Evolutionary conservation across 2,797 vertebrate species (phyloP), one percentile per base, ranked within the genome.

Genomic region (Hirundo rustica): DNA sequence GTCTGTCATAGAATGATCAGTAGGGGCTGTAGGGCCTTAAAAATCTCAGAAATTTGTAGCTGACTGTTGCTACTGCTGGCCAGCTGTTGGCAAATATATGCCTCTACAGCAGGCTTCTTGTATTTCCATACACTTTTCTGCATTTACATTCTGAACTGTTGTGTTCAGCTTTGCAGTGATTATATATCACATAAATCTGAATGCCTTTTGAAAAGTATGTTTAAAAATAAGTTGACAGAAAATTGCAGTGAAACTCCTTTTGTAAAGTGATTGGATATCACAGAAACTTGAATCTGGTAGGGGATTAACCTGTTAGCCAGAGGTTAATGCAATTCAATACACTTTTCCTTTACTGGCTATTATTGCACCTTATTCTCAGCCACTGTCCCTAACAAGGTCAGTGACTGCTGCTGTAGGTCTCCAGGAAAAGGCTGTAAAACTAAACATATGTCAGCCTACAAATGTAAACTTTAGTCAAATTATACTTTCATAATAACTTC

Each of bases 401-500:
- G 79, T 65, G 53, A 42, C 66, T 71, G 60, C 60, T 88, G 88
- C 67, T 54, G 55, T 67, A 93, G 55, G 70, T 85, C 66, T 96
- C 30, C 65, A 79, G 32, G 36, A 84, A 91, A 71, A 88, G 53
- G 36, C n/a, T 84, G 38, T 30, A 89, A 84, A 18, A 76, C 45
- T 44, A 81, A 95, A 74, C 22, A 42, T 62, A 90, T 36, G 8
- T 12, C 47, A 11, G 36, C n/a, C 82, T 54, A 40, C 62, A 93
- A 89, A 92, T 9, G 2, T 42, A 94, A 94, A 94, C 80, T 93
- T 96, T 16, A 77, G 62, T 68, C 70, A 88, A 81, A 92, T 85
- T 89, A 78, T 82, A 78, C 36, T 78, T 87, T 61, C 72, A 34
- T 86, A 96, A 95, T 82, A 93, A 94, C 81, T 95, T 92, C 27